These are phyloP conservation scores for Paramormyrops kingsleyae DNA, from an alignment of 2,113 vertebrate genomes.

Conservation along the genomic window DNA sequence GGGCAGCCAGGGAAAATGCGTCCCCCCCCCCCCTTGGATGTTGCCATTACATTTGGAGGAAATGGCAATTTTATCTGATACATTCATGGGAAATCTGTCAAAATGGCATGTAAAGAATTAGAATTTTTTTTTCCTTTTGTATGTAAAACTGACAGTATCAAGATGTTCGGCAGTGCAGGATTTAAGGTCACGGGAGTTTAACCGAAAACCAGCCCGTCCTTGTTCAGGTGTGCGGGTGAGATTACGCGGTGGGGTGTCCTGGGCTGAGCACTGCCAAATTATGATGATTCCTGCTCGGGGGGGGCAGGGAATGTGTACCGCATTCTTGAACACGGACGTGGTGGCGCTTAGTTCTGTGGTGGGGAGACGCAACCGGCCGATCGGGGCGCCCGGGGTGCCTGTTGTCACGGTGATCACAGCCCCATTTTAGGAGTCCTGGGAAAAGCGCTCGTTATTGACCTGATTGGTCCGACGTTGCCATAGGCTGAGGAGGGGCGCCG, in stretches of 20 bases:
- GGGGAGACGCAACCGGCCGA: neutral
- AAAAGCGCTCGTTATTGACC: neutral
- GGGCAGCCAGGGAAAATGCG: neutral
- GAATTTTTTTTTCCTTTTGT: neutral
- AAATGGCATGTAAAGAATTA: neutral
- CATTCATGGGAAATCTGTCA: neutral
- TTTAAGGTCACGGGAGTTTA: neutral
- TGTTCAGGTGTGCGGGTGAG: neutral
- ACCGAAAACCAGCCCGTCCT: neutral
- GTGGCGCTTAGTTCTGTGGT: neutral
- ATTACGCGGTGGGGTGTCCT: neutral
- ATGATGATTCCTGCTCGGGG: neutral
- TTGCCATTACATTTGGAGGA: neutral
- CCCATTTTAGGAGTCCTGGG: neutral
- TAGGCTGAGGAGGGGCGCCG: neutral
- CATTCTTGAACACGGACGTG: neutral
- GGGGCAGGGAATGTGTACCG: neutral
- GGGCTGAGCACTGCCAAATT: neutral
- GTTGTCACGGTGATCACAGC: neutral
- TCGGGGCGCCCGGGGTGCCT: neutral
- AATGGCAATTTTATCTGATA: neutral
- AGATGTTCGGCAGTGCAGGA: neutral
- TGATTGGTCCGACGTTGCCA: neutral
- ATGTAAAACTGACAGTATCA: neutral
- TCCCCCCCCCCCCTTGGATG: neutral